These are phyloP conservation scores for Caenorhabditis brenneri DNA, from an alignment of 1,140 invertebrate species.

Conservation along the genomic window DNA sequence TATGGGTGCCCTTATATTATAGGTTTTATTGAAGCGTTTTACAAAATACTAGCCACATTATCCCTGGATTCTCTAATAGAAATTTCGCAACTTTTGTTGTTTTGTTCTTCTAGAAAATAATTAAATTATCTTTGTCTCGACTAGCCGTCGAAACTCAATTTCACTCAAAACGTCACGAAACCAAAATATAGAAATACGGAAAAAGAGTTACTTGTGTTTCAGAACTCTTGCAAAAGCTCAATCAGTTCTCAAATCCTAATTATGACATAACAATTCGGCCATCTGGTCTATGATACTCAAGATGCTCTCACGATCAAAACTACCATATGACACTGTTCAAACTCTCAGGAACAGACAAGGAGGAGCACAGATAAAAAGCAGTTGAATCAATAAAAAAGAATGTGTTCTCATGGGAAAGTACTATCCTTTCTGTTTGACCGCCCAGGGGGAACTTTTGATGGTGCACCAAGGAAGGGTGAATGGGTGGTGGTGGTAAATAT, in stretches of 20 bases:
- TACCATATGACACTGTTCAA: constrained; percentile 2
- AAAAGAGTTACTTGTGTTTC: no score
- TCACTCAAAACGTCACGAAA: no score
- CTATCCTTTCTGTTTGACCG: neutral
- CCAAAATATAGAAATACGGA: no score
- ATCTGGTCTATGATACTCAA: neutral
- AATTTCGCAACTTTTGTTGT: constrained; percentile 20
- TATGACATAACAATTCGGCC: neutral
- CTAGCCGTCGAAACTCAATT: neutral
- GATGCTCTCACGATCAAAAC: neutral
- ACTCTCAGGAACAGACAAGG: neutral
- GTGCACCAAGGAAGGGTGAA: neutral
- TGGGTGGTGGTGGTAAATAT: constrained; percentile 21
- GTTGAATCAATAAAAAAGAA: neutral
- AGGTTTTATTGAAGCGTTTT: no score
- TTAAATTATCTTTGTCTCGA: neutral
- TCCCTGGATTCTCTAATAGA: no score
- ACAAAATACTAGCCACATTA: no score
- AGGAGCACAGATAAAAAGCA: no score
- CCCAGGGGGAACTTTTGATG: neutral
- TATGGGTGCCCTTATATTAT: no score
- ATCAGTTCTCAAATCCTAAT: neutral
- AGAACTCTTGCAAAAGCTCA: no score
- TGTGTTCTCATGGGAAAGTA: neutral
- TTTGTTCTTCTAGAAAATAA: neutral